These are phyloP conservation scores for Agrotis clavis DNA, from an alignment of 2,888 invertebrate species.

Conservation along the genomic window DNA sequence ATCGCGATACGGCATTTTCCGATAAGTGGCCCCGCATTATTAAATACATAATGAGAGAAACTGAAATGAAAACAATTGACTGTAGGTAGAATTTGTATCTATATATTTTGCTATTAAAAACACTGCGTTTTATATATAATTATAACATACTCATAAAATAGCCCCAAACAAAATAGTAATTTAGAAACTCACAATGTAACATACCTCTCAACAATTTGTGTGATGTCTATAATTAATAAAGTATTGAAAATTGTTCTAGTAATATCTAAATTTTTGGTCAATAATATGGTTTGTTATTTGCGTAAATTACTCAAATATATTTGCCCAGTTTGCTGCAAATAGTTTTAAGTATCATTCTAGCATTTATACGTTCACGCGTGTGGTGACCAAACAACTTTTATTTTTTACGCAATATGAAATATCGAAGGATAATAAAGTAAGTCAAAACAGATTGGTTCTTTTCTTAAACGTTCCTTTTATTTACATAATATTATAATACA, in stretches of 20 bases:
- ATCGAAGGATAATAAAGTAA: constrained; percentile 85
- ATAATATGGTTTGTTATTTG: constrained; percentile 62
- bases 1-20: no score
- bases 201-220: constrained; percentile 58
- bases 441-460: constrained; percentile 71
- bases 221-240: constrained; percentile 52
- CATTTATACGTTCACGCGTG: constrained; percentile 85
- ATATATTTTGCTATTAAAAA: constrained; percentile 46
- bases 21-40: no score
- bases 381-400: constrained; percentile 85
- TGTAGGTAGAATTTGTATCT: constrained; percentile 49
- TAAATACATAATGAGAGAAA: constrained; percentile 29
- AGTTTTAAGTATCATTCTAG: constrained; percentile 76
- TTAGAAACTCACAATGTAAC: constrained; percentile 44
- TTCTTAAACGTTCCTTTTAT: constrained; percentile 66
- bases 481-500: neutral
- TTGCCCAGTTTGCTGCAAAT: constrained; percentile 78
- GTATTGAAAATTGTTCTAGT: constrained; percentile 60
- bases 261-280: constrained; percentile 51
- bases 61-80: constrained; percentile 48
- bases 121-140: constrained; percentile 44
- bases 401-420: constrained; percentile 84
- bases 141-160: constrained; percentile 33
- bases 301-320: constrained; percentile 66
- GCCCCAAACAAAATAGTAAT: constrained; percentile 36